Evolutionary conservation across 1,140 invertebrate genomes (phyloP).

Genomic region (Ceratoteleas bidentatus): DNA sequence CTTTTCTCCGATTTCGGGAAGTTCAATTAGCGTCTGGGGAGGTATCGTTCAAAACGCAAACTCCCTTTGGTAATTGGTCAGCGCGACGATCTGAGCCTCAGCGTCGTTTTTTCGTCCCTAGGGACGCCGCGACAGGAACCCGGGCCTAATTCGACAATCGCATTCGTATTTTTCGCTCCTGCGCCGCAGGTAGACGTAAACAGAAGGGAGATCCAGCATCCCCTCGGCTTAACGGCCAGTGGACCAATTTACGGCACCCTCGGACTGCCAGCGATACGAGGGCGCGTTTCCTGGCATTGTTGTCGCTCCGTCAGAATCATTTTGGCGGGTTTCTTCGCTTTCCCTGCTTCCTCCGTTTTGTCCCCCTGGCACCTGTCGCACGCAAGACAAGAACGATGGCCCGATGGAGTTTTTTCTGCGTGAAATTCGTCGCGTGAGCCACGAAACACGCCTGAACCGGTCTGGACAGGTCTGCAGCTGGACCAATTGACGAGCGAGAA

Average conservation of each 20-base stretch:
- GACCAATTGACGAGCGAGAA: conserved; percentile 26
- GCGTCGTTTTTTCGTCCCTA: background rate
- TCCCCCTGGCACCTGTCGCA: conserved; percentile 64
- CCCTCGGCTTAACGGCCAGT: conserved; percentile 67
- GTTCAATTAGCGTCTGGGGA: conserved; percentile 10
- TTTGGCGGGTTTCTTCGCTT: conserved; percentile 67
- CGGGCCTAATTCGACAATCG: conserved; percentile 15
- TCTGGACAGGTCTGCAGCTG: conserved; percentile 42
- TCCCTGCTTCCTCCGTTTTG: conserved; percentile 59
- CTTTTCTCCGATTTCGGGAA: too few relatives aligned
- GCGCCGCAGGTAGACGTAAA: conserved; percentile 53
- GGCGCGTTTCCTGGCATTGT: conserved; percentile 77
- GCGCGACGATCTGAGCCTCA: background rate
- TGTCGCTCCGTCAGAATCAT: conserved; percentile 74
- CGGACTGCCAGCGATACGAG: conserved; percentile 70
- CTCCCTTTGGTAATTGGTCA: background rate
- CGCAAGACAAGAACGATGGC: conserved; percentile 10
- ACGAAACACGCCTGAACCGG: conserved; percentile 10
- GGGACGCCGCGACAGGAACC: background rate
- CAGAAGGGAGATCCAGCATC: conserved; percentile 32
- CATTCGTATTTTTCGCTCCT: conserved; percentile 18
- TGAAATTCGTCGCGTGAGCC: conserved; percentile 33
- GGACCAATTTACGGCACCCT: conserved; percentile 78
- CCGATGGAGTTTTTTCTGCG: conserved; percentile 20
- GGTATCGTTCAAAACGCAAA: background rate